phyloP scores from a whole-genome alignment of 2,888 invertebrate species.

The Synanthedon andrenaeformis region DNA sequence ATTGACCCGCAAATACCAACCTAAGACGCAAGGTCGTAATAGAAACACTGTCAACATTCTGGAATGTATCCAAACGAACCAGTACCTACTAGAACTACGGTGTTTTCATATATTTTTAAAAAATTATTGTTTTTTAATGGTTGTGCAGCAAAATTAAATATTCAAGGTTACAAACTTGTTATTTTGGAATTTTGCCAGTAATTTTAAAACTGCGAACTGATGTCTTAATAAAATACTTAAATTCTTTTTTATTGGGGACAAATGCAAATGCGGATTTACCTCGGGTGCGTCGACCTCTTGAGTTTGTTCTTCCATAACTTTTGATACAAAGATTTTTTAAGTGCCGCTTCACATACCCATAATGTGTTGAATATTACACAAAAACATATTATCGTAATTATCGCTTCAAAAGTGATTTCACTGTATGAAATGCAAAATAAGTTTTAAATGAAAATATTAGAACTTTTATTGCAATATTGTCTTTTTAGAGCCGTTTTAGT shows the following conservation, averaged over 20 bases:
- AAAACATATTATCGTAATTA: no score
- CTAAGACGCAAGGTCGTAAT: no score
- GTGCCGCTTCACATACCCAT: no score
- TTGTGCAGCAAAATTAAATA: not conserved
- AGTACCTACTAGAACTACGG: not conserved
- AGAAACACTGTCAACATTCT: conserved; percentile 2
- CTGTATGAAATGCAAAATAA: no score
- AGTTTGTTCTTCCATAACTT: conserved; percentile 20
- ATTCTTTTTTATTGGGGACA: conserved; percentile 10
- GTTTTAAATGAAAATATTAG: no score
- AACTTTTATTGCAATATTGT: no score
- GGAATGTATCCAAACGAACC: not conserved
- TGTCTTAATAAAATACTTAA: conserved; percentile 5
- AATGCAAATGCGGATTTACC: conserved; percentile 2
- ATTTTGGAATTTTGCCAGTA: not conserved
- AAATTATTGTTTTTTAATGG: not conserved
- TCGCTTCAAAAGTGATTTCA: no score
- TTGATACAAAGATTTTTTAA: no score
- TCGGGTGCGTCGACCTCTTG: conserved; percentile 33
- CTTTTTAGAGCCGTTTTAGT: no score
- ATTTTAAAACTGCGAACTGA: not conserved
- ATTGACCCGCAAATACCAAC: no score
- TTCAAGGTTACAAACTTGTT: not conserved
- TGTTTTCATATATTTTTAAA: not conserved
- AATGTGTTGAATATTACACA: no score